Evolutionary conservation across 2,797 vertebrate genomes (phyloP), one percentile per base, ranked within the genome.

Genomic region (Kryptolebias ocellatus): DNA sequence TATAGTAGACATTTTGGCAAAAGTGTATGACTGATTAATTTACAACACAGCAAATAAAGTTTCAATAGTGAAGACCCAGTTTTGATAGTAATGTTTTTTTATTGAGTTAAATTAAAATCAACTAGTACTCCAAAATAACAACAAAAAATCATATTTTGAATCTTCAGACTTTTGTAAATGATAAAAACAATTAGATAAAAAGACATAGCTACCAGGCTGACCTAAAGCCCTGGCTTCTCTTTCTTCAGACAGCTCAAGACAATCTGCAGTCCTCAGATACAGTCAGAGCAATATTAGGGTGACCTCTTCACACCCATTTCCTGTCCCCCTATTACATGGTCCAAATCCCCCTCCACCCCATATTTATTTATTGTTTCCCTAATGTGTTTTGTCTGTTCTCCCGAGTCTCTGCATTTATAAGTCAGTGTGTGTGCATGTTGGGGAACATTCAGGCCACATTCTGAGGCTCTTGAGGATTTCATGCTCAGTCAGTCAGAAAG

Each of bases 281-380:
- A 29, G 65, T 37, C 42, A 64, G 34, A 62, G 14, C 31, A 56
- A 64, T 16, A 64, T 39, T n/a, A 17, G 24, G 8, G 14, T 39
- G 47, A 61, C 59, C 59, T 61, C 29, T 57, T 52, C 45, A 28
- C 46, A 46, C 53, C 42, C 24, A 34, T 31, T 39, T 52, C 54
- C 29, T 28, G 11, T 34, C 58, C 39, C 34, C 15, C 7, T 15
- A n/a, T n/a, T n/a, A 16, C 17, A 46, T 31, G 27, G 6, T 31
- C 29, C 39, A 3, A 1, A 18, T 58, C 20, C 20, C 18, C 54
- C 37, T 2, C 14, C 37, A 16, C 11, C 44, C n/a, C 7, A 27
- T 20, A 15, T 1, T 58, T 17, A 20, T 16, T 4, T 28, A 1
- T 10, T 56, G 20, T 24, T 24, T 24, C 20, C 20, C 20, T 18